These are phyloP conservation scores for Penaeus vannamei DNA, from an alignment of 1,140 invertebrate species.

Conservation along the genomic window DNA sequence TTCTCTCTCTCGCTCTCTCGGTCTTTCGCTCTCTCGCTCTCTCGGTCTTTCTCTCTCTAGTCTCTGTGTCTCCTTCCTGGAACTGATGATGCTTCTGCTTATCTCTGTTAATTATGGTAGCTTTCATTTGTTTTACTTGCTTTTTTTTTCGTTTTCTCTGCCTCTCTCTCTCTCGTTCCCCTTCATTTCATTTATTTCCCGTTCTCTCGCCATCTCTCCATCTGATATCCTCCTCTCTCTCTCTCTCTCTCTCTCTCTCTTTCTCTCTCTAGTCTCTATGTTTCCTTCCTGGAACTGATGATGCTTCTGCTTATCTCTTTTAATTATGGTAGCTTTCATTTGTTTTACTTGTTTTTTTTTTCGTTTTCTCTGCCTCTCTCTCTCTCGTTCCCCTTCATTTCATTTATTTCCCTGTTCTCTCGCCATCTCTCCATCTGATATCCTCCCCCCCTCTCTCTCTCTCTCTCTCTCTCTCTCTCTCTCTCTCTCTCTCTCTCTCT, in stretches of 20 bases:
- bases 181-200: too few species aligned
- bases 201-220: too few species aligned
- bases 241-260: too few species aligned
- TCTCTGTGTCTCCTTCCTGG: background rate
- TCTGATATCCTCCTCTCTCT: too few species aligned
- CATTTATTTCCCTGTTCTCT: background rate
- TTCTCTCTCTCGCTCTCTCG: too few species aligned
- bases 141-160: background rate
- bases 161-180: too few species aligned
- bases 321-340: background rate
- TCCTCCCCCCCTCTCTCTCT: background rate
- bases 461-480: background rate
- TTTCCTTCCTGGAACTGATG: background rate
- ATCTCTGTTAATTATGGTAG: background rate
- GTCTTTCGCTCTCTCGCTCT: too few species aligned
- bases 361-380: background rate
- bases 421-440: background rate
- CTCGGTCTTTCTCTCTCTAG: too few species aligned
- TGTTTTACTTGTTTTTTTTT: background rate
- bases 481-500: background rate
- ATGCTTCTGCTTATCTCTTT: background rate
- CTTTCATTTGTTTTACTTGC: background rate
- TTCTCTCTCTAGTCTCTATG: background rate
- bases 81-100: background rate
- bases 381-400: background rate